phyloP scores from a whole-genome alignment of 2,888 invertebrate species.

The Mantis religiosa region DNA sequence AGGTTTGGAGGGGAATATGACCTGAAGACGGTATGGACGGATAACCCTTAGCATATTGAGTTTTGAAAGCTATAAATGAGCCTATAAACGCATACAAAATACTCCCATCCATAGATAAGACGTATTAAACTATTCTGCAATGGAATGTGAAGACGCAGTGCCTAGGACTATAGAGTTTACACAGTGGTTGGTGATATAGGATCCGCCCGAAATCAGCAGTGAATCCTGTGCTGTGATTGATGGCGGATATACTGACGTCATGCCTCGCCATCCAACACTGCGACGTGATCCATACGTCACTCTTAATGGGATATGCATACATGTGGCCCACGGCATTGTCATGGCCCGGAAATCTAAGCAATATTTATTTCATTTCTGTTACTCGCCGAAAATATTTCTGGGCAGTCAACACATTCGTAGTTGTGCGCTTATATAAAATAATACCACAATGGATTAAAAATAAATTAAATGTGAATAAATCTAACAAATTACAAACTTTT shows the following conservation, averaged over 20 bases:
- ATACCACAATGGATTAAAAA: no score
- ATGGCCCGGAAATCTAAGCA: neutral
- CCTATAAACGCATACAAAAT: no score
- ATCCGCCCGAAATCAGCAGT: neutral
- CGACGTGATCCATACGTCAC: neutral
- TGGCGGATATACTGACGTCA: conserved; percentile 10
- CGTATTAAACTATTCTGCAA: neutral
- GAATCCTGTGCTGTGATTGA: neutral
- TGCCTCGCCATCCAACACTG: conserved; percentile 4
- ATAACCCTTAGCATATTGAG: no score
- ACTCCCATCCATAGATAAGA: no score
- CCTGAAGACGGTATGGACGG: no score
- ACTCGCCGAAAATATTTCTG: neutral
- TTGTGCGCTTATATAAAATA: no score
- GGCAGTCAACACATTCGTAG: no score
- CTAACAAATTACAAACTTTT: no score
- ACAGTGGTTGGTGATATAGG: neutral
- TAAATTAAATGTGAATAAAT: no score
- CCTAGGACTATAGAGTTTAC: neutral
- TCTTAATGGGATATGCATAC: conserved; percentile 8
- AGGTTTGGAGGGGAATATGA: no score
- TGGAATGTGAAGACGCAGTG: no score
- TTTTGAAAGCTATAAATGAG: no score
- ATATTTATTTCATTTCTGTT: neutral
- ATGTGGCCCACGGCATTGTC: neutral